Evolutionary conservation across 2,888 invertebrate genomes (phyloP), one percentile per base, ranked within the genome.

Genomic region (Zaprionus bogoriensis): DNA sequence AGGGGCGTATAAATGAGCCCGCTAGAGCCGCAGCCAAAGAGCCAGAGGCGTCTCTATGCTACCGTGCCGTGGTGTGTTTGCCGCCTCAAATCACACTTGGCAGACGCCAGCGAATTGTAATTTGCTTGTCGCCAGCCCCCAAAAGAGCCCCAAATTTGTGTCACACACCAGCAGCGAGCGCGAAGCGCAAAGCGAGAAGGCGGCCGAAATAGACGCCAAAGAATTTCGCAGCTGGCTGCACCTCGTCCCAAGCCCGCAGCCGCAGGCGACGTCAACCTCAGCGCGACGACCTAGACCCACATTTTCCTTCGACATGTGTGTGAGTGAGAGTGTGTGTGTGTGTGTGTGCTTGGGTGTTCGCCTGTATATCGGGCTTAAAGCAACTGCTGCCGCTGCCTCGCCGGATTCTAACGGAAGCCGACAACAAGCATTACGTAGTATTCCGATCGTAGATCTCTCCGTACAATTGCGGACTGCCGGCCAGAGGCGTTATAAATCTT

Each of bases 401-500:
- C 12, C 20, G 2, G 20, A 39, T 62, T 73, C 74, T 80, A 80
- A 63, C 80, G 80, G 80, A 80, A 84, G 71, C 61, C 52, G 19
- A n/a, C n/a, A n/a, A n/a, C 47, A 57, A 57, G 22, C 48, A 61
- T 51, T 38, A 61, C 30, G 22, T 55, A 46, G 30, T 47, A 48
- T 42, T 47, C 7, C 4, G 5, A 57, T 10, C n/a, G 14, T 47
- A 28, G 25, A 19, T 12, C 12, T 12, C 14, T 25, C n/a, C 19
- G 30, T 14, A 23, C 45, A 45, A 36, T 50, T 48, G 45, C 47
- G 55, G 62, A 62, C 63, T 51, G 55, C 32, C 38, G 22, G 41
- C 60, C 57, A 54, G 57, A 82, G 85, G 85, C 79, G 83, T 70
- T 76, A 81, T 81, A 82, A 81, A 81, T 81, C 82, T 85, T 80